phyloP scores from a whole-genome alignment of 2,797 vertebrate species.

The Rhabdophis nuchalis region DNA sequence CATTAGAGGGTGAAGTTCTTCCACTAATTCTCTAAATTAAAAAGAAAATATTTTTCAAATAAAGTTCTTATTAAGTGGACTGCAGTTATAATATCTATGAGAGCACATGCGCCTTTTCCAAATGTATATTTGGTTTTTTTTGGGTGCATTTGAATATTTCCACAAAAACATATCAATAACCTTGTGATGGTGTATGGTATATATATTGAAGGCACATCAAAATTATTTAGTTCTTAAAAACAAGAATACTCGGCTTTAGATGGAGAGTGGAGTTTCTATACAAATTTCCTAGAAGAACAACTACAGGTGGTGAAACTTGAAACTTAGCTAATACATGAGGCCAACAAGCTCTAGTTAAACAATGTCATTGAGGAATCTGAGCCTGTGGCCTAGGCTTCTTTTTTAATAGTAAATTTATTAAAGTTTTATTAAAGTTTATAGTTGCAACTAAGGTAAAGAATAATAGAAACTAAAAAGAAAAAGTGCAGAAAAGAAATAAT shows the following conservation, averaged over 20 bases:
- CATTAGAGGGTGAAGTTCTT: conserved; percentile 96
- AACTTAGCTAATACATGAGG: not conserved
- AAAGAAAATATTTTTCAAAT: not conserved
- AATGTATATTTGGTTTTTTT: not conserved
- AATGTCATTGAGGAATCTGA: not conserved
- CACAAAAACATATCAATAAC: not conserved
- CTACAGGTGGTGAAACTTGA: not conserved
- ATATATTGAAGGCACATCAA: not conserved
- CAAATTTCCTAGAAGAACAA: not conserved
- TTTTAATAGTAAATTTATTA: not conserved
- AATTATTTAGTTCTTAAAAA: not conserved
- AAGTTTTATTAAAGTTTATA: not conserved
- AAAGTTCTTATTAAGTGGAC: not conserved
- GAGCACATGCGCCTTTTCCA: not conserved
- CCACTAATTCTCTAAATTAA: conserved; percentile 85
- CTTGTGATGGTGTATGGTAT: not conserved
- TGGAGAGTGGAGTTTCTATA: not conserved
- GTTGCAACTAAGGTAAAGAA: not conserved
- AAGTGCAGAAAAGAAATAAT: not conserved
- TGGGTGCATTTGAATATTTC: not conserved
- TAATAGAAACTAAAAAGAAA: not conserved
- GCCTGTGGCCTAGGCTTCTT: not conserved
- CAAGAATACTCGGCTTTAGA: not conserved
- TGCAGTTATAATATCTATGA: not conserved
- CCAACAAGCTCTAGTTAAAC: not conserved